Percentiles rank a stretch among this genome's conserved stretches.
Evolutionary conservation across 2,113 vertebrate species (phyloP).

Genomic region (Chlamydotis undulata): DNA sequence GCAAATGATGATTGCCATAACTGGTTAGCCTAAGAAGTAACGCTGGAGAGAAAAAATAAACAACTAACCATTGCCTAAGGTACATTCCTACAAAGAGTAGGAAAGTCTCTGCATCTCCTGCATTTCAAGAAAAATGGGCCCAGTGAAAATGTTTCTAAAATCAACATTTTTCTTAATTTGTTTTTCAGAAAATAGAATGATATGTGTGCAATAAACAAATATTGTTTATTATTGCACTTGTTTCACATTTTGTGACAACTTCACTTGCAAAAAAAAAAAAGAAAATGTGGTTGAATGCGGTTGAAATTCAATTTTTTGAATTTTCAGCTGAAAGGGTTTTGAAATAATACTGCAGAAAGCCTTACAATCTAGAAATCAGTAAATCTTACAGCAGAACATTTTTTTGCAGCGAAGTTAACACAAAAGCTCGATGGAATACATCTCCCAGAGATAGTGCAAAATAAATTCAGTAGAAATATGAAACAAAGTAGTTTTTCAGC

Average conservation of each 20-base stretch:
- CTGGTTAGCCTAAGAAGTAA: not conserved
- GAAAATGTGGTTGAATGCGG: not conserved
- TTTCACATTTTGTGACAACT: not conserved
- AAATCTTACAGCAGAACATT: not conserved
- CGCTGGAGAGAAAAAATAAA: not conserved
- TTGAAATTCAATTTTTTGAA: not conserved
- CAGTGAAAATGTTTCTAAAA: not conserved
- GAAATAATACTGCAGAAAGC: not conserved
- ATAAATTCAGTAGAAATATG: conserved; percentile 18
- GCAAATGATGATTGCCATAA: not conserved
- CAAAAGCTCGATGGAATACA: not conserved
- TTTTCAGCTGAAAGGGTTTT: not conserved
- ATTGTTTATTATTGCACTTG: not conserved
- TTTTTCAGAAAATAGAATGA: not conserved
- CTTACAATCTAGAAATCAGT: not conserved
- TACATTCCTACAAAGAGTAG: not conserved
- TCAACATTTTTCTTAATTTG: not conserved
- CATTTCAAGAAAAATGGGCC: not conserved
- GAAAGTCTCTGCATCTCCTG: not conserved
- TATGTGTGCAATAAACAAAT: not conserved
- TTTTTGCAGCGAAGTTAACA: not conserved
- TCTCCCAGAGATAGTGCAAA: not conserved
- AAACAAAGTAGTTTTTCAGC: not conserved
- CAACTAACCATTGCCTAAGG: not conserved
- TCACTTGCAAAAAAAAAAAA: not conserved